Conservation (phyloP, 2,888 invertebrate genomes). For the Sphaeridia pumilis region DNA sequence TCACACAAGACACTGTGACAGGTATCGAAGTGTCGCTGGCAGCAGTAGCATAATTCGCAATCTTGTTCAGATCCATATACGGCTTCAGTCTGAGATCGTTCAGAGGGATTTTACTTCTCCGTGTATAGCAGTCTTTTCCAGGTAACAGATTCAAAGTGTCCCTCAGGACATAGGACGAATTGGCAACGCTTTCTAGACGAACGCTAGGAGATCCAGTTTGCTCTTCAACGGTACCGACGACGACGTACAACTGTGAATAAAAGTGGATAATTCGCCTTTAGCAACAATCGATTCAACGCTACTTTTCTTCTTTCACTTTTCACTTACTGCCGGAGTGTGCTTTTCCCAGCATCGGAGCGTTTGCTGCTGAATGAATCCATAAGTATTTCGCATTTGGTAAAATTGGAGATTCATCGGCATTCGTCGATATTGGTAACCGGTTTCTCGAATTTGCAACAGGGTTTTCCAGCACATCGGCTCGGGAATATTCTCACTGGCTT, state of each 20-base stretch:
- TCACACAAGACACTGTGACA: neutral
- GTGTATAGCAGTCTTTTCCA: too few species aligned
- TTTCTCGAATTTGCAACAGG: neutral
- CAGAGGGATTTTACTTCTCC: neutral
- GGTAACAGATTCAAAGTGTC: too few species aligned
- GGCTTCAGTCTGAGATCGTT: too few species aligned
- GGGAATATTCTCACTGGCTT: neutral
- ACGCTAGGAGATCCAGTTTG: neutral
- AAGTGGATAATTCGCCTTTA: neutral
- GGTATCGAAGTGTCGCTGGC: neutral
- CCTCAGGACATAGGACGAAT: neutral
- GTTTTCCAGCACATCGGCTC: constrained; percentile 4
- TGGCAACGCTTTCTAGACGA: neutral
- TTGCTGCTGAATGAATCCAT: constrained; percentile 6
- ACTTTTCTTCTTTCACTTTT: neutral
- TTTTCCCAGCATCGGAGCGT: constrained; percentile 5
- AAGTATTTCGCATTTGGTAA: constrained; percentile 6
- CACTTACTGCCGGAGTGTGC: constrained; percentile 4
- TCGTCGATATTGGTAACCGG: neutral
- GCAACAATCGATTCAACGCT: neutral
- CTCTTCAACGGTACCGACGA: neutral
- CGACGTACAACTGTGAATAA: neutral
- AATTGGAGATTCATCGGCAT: neutral
- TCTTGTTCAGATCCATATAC: neutral
- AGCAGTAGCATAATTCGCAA: too few species aligned